Conservation (phyloP, 2,113 vertebrate genomes). For the Loxodonta africana region DNA sequence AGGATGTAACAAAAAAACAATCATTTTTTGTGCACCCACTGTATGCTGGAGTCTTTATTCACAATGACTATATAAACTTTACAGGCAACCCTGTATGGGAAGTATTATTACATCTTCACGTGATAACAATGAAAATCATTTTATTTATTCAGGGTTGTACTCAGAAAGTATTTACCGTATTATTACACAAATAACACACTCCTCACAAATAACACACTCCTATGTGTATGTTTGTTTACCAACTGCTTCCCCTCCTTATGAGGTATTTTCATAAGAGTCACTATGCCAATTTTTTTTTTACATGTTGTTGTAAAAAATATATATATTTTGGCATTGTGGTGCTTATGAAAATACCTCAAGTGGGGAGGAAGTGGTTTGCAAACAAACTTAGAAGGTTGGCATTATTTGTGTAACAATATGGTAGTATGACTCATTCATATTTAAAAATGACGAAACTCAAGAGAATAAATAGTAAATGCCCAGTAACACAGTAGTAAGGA, state of each 20-base stretch:
- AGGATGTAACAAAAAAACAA: background rate
- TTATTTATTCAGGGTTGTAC: background rate
- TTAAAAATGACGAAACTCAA: background rate
- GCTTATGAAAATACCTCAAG: too few relatives aligned
- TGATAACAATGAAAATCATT: background rate
- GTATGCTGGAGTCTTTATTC: background rate
- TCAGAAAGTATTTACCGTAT: background rate
- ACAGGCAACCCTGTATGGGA: background rate
- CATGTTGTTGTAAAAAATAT: too few relatives aligned
- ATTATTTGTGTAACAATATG: too few relatives aligned
- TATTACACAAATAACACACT: too few relatives aligned
- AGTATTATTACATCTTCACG: background rate
- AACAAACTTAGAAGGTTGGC: too few relatives aligned
- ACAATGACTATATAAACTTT: background rate
- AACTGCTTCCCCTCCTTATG: too few relatives aligned
- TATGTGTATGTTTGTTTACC: too few relatives aligned
- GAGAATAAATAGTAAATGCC: background rate
- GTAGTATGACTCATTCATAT: background rate
- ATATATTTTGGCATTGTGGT: too few relatives aligned
- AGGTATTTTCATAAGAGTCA: too few relatives aligned
- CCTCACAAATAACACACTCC: too few relatives aligned
- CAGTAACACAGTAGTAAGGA: background rate
- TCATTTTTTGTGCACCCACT: background rate
- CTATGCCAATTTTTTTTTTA: too few relatives aligned
- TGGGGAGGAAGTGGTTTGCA: too few relatives aligned